A percentile compares a stretch with the other conserved stretches of the same genome.
Conservation (phyloP, 1,140 invertebrate species). For the Leptonema lineaticorne region DNA sequence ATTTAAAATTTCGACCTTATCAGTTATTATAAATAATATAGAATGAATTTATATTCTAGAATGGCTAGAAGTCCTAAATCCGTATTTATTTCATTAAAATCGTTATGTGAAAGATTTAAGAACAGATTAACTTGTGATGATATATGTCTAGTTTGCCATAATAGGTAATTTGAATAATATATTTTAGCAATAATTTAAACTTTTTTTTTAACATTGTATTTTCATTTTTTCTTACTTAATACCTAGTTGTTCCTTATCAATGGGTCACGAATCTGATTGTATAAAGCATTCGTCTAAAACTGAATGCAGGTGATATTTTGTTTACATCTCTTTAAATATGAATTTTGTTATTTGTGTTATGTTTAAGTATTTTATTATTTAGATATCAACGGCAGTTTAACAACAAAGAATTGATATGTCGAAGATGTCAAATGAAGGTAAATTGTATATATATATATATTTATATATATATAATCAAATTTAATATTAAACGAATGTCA, state of each 20-base stretch:
- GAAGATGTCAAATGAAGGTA: slow-evolving; percentile 55
- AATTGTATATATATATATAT: slow-evolving; percentile 21
- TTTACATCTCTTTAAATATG: background rate
- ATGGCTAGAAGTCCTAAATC: slow-evolving; percentile 25
- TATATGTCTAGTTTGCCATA: slow-evolving; percentile 30
- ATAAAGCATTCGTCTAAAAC: slow-evolving; percentile 59
- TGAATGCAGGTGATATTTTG: slow-evolving; percentile 35
- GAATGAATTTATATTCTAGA: slow-evolving; percentile 27
- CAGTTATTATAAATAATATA: no score
- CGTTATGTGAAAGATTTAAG: slow-evolving; percentile 23
- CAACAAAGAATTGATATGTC: slow-evolving; percentile 76
- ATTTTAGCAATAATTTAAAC: background rate
- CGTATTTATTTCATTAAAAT: slow-evolving; percentile 27
- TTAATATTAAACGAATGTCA: no score
- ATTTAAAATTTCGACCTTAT: background rate
- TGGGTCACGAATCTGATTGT: slow-evolving; percentile 75
- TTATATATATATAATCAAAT: no score
- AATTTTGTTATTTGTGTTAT: background rate
- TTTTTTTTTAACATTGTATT: background rate
- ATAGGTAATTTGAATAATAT: slow-evolving; percentile 22
- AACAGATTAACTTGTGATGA: slow-evolving; percentile 35
- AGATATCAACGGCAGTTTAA: slow-evolving; percentile 78
- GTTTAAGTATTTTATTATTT: background rate
- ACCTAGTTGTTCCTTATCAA: slow-evolving; percentile 71
- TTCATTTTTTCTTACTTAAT: slow-evolving; percentile 14